Evolutionary conservation across 2,113 vertebrate genomes (phyloP).

Genomic region (Aramus guarauna): DNA sequence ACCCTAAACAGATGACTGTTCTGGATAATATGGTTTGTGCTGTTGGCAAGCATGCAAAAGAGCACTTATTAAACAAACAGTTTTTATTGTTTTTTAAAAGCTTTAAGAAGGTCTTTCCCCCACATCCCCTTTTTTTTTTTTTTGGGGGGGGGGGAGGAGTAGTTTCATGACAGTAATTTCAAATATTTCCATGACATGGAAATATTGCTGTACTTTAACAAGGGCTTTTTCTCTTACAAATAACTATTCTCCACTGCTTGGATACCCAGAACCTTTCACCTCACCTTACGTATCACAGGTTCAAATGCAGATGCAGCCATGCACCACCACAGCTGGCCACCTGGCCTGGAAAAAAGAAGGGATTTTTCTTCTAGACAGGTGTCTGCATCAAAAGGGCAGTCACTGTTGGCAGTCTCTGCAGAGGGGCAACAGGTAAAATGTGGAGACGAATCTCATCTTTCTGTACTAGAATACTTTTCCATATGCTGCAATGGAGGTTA

Average conservation of each 20-base stretch:
- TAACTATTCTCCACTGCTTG: not conserved
- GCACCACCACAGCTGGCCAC: not conserved
- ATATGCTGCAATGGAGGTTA: not conserved
- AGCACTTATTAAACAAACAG: slow-evolving; percentile 63
- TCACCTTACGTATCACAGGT: not conserved
- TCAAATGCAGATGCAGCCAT: not conserved
- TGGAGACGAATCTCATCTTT: not conserved
- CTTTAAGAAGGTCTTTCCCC: slow-evolving; percentile 11
- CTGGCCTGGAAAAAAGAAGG: not conserved
- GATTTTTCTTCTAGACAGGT: not conserved
- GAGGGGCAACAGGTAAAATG: not conserved
- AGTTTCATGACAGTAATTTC: too few species aligned
- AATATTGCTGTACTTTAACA: not conserved
- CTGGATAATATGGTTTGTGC: slow-evolving; percentile 23
- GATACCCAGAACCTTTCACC: not conserved
- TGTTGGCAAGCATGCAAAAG: slow-evolving; percentile 49
- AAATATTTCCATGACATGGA: not conserved
- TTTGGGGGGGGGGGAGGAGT: too few species aligned
- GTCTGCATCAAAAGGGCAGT: not conserved
- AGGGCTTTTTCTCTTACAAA: slow-evolving; percentile 21
- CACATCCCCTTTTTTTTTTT: not conserved
- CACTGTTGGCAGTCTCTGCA: not conserved
- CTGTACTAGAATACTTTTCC: not conserved
- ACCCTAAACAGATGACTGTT: slow-evolving; percentile 41
- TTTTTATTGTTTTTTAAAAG: slow-evolving; percentile 60